phyloP scores from a whole-genome alignment of 2,113 vertebrate genomes.

The Lophochroa leadbeateri region DNA sequence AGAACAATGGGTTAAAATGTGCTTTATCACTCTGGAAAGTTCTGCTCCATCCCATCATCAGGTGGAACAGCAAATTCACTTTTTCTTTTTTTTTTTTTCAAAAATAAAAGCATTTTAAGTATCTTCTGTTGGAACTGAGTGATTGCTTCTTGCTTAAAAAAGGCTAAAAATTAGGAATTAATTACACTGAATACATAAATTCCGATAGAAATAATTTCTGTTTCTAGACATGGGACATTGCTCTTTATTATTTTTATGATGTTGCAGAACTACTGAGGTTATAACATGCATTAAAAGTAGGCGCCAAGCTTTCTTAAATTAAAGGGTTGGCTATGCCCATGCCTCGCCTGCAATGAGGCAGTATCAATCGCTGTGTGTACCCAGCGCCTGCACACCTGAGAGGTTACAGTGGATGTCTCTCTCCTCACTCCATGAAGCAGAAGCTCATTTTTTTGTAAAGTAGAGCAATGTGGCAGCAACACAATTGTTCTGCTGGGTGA shows the following conservation, averaged over 20 bases:
- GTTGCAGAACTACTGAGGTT: constrained; percentile 38
- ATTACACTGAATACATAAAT: constrained; percentile 1
- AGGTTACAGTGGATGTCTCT: neutral
- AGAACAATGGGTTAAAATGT: neutral
- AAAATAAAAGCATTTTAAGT: neutral
- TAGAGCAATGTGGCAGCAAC: neutral
- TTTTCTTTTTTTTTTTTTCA: neutral
- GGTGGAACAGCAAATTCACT: neutral
- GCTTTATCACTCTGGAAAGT: neutral
- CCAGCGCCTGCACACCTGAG: neutral
- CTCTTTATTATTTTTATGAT: constrained; percentile 64
- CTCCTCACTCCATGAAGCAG: neutral
- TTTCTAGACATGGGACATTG: constrained; percentile 55
- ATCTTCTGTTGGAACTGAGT: neutral
- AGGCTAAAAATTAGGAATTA: neutral
- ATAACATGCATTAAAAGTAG: neutral
- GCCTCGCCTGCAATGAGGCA: neutral
- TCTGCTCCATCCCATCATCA: neutral
- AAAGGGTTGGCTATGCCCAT: neutral
- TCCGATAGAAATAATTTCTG: neutral
- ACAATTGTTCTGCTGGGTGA: neutral
- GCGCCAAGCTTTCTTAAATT: neutral
- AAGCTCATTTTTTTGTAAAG: neutral
- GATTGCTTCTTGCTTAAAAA: neutral
- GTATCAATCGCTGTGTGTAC: neutral